phyloP scores from a whole-genome alignment of 2,113 vertebrate genomes.

The Chaenocephalus aceratus region DNA sequence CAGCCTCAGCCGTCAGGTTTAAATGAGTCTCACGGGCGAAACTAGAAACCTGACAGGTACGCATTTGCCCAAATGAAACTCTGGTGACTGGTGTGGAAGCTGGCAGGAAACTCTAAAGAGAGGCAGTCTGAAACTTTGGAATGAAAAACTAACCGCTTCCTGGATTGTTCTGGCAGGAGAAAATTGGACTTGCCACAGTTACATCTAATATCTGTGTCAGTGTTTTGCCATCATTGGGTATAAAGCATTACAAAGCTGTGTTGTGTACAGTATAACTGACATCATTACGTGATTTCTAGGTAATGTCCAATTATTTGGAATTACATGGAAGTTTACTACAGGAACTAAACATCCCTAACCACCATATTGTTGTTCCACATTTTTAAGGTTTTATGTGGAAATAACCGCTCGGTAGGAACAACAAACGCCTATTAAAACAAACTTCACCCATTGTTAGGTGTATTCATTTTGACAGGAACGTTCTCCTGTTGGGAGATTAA shows the following conservation, averaged over 20 bases:
- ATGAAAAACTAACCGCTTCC: conserved; percentile 18
- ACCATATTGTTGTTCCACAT: neutral
- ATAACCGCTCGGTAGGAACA: neutral
- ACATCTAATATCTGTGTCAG: conserved; percentile 2
- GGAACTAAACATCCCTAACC: neutral
- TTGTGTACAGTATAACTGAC: too few species aligned
- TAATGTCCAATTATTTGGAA: neutral
- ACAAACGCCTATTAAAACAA: neutral
- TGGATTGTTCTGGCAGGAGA: neutral
- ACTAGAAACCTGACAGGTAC: conserved; percentile 7
- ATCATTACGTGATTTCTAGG: neutral
- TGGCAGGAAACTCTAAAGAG: neutral
- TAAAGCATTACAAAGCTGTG: neutral
- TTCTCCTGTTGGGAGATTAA: conserved; percentile 29
- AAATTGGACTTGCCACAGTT: neutral
- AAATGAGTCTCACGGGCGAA: neutral
- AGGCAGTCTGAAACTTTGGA: neutral
- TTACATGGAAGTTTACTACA: neutral
- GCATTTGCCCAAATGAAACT: conserved; percentile 4
- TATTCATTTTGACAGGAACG: conserved; percentile 16
- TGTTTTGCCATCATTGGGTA: neutral
- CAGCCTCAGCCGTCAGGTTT: neutral
- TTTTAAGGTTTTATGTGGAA: neutral
- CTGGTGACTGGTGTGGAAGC: neutral
- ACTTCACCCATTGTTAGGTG: neutral